Conservation (phyloP, 1,140 invertebrate genomes). For the Drosophila kurseongensis region DNA sequence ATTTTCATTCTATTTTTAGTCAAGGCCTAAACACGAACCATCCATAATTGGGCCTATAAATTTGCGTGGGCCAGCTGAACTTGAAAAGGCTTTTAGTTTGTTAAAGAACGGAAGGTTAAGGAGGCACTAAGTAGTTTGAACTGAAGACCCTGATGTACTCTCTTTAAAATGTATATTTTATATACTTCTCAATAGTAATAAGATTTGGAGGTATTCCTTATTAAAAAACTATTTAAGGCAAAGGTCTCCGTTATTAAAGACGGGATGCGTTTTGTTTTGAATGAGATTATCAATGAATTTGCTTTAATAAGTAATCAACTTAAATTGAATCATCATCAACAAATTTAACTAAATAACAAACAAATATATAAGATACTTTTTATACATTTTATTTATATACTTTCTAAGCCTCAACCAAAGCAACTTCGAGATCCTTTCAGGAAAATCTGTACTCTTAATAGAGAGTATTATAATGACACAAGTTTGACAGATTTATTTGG, state of each 20-base stretch:
- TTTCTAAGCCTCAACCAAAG: too few species aligned
- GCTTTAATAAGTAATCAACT: too few species aligned
- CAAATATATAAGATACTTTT: not conserved
- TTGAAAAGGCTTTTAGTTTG: constrained; percentile 27
- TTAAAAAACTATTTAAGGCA: too few species aligned
- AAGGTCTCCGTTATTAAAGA: too few species aligned
- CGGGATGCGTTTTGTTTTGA: too few species aligned
- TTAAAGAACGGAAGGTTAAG: constrained; percentile 5
- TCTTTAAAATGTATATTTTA: not conserved
- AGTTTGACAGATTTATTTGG: constrained; percentile 54
- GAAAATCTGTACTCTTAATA: not conserved
- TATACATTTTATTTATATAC: not conserved
- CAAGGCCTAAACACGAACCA: constrained; percentile 24
- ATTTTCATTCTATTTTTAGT: constrained; percentile 57
- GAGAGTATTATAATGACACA: constrained; percentile 25
- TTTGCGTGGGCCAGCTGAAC: constrained; percentile 35
- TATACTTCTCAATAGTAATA: too few species aligned
- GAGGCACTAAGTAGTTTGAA: not conserved
- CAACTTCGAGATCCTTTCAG: not conserved
- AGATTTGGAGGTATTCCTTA: too few species aligned
- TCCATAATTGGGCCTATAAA: constrained; percentile 37
- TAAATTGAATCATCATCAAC: too few species aligned
- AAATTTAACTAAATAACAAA: too few species aligned
- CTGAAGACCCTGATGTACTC: not conserved
- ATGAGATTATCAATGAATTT: too few species aligned